These are phyloP conservation scores for Chaenocephalus aceratus DNA, from an alignment of 2,113 vertebrate genomes.

Conservation along the genomic window DNA sequence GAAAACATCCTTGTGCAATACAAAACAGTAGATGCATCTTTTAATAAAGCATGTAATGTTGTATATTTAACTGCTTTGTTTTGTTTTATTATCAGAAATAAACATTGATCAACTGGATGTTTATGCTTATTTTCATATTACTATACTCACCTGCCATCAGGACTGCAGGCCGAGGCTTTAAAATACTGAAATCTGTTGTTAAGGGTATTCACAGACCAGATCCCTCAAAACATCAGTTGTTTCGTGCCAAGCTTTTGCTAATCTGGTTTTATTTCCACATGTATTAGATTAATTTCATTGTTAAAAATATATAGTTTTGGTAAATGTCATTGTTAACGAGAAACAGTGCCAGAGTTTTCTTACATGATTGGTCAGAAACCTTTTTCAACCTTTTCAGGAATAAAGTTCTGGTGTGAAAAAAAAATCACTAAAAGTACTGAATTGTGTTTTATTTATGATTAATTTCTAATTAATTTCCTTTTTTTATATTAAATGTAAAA, in stretches of 20 bases:
- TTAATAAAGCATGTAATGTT: slow-evolving; percentile 77
- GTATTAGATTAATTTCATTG: background rate
- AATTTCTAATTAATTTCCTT: too few relatives aligned
- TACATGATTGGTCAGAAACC: background rate
- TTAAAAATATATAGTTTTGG: background rate
- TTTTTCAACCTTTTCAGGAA: background rate
- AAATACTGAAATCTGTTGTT: background rate
- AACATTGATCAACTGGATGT: background rate
- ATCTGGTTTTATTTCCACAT: too few relatives aligned
- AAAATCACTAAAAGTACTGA: background rate
- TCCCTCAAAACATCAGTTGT: background rate
- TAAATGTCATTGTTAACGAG: background rate
- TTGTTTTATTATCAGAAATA: slow-evolving; percentile 49
- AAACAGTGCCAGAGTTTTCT: background rate
- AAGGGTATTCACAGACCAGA: background rate
- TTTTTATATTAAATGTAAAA: background rate
- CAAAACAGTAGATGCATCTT: slow-evolving; percentile 52
- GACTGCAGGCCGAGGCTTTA: background rate
- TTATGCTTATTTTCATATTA: background rate
- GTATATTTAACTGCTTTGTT: slow-evolving; percentile 44
- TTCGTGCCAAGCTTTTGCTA: too few relatives aligned
- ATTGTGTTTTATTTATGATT: background rate
- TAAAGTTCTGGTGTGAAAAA: background rate
- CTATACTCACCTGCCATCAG: too few relatives aligned
- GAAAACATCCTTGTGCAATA: slow-evolving; percentile 76